Base-by-base conservation (phyloP, 2,888 invertebrate species). In the Congeria kusceri region DNA sequence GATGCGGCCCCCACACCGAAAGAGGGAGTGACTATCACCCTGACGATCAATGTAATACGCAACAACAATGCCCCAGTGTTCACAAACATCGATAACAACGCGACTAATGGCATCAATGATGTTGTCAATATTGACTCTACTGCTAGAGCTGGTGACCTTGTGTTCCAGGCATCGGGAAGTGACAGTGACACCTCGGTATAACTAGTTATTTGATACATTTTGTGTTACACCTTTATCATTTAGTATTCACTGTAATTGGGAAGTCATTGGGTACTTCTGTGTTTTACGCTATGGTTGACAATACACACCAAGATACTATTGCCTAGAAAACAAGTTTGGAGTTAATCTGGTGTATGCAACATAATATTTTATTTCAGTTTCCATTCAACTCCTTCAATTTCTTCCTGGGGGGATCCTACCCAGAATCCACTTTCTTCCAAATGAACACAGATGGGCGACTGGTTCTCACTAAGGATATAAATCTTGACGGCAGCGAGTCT, bases 51-150 rank as follows among this genome's bases (percentile, higher is more conserved):
- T 20, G 83, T 90, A 7, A 69, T 79, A 27, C 73, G 90, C 20
- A 91, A 91, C 70, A 66, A 67, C 5, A 80, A 77, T 67, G 56
- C 83, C 0, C 91, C 91, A n/a, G 65, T 76, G 25, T 86, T 91
- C 69, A 56, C 72, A 11, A 86, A 87, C 66, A 58, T 80, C 11
- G 72, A 70, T 4, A 39, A 39, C n/a, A 58, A 27, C 9, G 39
- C 39, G 13, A 39, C 39, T 15, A 39, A 39, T 15, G 39, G 39
- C 39, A 39, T 39, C 23, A 53, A 53, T 53, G 20, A 53, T 9
- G 11, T 53, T 25, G 61, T 47, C 0, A 56, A 44, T 13, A 49
- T 87, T 2, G 56, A 71, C 20, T 73, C 74, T n/a, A 77, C 69
- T 13, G 62, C 69, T 9, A 4, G 11, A 13, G 28, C n/a, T 20